Base-by-base conservation (phyloP, 1,140 invertebrate genomes). In the Zelostemma sp. region DNA sequence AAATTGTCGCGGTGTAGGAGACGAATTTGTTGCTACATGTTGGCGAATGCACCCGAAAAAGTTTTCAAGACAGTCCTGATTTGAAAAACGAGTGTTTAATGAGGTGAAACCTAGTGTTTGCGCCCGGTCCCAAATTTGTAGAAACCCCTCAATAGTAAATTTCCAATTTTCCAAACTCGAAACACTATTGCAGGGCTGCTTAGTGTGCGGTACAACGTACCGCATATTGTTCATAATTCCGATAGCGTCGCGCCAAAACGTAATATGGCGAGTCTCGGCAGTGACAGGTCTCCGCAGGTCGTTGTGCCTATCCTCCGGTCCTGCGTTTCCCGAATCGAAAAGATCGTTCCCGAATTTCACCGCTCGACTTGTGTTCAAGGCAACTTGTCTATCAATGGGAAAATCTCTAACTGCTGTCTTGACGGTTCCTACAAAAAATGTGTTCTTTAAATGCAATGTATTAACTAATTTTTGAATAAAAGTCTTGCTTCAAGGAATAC, bases 41-140 rank as follows among this genome's bases (percentile, higher is more conserved):
- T 25, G 16, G 9, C 33, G 4, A 9, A 61, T 9, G 31, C 31
- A 16, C 0, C 41, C 16, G n/a, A 61, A 61, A 45, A 46, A 25
- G 9, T 33, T 21, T 47, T 61, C 49, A 8, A 61, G 14, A 6
- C 14, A 40, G n/a, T 61, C 48, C n/a, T 61, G 49, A 43, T 61
- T 61, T 1, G 46, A 9, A 17, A 38, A 38, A 4, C 17, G 17
- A 5, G 43, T 4, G 14, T 62, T 48, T 4, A 54, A 14, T 33
- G 9, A 5, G 28, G 25, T n/a, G 17, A 62, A 54, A 11, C 50
- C 50, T 3, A 48, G 15, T n/a, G 46, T 41, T 12, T 12, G 12
- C 3, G 33, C 8, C 3, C 1, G 19, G 19, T 46, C 53, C 41
- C 25, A 61, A 33, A 61, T n/a, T 8, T 53, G 33, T 12, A 47